Conservation (phyloP, 1,140 invertebrate genomes). For the Heterodera schachtii region DNA sequence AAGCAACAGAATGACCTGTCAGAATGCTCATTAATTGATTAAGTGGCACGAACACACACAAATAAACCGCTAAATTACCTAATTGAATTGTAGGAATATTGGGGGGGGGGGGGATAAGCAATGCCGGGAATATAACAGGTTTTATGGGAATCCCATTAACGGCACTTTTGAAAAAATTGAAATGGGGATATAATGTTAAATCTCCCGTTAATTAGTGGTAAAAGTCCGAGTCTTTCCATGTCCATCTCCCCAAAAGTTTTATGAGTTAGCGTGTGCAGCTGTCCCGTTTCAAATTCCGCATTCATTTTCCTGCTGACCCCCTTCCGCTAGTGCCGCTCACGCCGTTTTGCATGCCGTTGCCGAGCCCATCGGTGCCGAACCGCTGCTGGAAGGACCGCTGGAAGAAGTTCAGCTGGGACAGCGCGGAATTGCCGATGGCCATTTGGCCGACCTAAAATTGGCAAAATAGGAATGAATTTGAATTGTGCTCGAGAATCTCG, state of each 20-base stretch:
- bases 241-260: too few relatives aligned
- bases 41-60: too few relatives aligned
- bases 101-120: too few relatives aligned
- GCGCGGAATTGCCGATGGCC: conserved; percentile 43
- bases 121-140: too few relatives aligned
- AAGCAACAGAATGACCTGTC: not conserved
- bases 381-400: conserved; percentile 52
- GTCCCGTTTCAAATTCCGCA: not conserved
- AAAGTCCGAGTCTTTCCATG: too few relatives aligned
- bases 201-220: too few relatives aligned
- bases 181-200: too few relatives aligned
- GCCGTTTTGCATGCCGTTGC: conserved; percentile 45
- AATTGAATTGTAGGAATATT: too few relatives aligned
- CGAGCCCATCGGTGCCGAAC: conserved; percentile 27
- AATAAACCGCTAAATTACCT: too few relatives aligned
- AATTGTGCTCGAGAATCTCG: conserved; percentile 5
- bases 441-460: conserved; percentile 30
- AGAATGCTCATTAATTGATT: not conserved
- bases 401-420: conserved; percentile 53
- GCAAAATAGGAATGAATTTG: not conserved
- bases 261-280: too few relatives aligned
- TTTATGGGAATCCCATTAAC: too few relatives aligned
- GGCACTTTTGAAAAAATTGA: too few relatives aligned
- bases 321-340: conserved; percentile 1
- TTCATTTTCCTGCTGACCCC: conserved; percentile 8